Evolutionary conservation across 2,797 vertebrate genomes (phyloP), one percentile per base, ranked within the genome.

Genomic region (Caiman crocodilus): DNA sequence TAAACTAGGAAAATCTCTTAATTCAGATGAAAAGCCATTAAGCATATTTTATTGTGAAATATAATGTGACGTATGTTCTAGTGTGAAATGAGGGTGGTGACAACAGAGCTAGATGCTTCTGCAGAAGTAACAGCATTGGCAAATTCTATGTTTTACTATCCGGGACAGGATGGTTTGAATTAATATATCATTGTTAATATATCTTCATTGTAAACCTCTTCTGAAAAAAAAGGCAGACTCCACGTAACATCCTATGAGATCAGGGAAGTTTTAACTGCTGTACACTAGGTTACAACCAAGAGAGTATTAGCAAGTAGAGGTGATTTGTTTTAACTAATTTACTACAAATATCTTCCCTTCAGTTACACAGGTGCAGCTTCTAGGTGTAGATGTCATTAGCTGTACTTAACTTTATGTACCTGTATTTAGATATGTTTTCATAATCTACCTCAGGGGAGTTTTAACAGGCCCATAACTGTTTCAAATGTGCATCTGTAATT

Each of bases 261-360:
- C 5, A 83, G 28, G n/a, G 11, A 16, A 15, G 73, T 16, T 21
- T 25, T 32, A 14, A 55, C 4, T 65, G 4, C 5, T 78, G 3
- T 25, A 59, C 5, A 30, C 71, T 13, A 4, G 4, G 78, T 50
- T 59, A n/a, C 67, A 82, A 35, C 3, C 28, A 69, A 2, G 26
- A 7, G 1, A 84, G 65, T 85, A 26, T 21, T 32, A 0, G 20
- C 78, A 69, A 8, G 42, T 0, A 50, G 23, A 21, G 63, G 42
- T 10, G 42, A 50, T 0, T 4, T 60, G 11, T 0, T 1, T 16
- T 3, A 65, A 67, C 3, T 55, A 26, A 63, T 83, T 0, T 42
- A 17, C 14, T 71, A 4, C 58, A 57, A 28, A 55, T 76, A 50
- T 10, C n/a, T 26, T 21, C 42, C 18, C 18, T 7, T 73, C 12